A percentile compares a stretch with the other conserved stretches of the same genome.
These are phyloP conservation scores for Eudemis profundana DNA, from an alignment of 2,888 invertebrate genomes.

Conservation along the genomic window DNA sequence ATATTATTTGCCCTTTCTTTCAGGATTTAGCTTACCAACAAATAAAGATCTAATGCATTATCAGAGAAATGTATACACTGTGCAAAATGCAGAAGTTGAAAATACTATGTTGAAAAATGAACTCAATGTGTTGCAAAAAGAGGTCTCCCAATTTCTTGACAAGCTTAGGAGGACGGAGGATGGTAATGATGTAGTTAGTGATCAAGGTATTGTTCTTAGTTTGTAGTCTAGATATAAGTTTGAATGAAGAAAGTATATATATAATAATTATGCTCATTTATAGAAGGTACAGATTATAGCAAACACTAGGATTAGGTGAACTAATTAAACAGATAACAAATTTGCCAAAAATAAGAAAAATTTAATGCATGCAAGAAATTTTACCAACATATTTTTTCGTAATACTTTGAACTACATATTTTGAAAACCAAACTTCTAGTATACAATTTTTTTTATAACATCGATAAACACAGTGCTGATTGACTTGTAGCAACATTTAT, in stretches of 20 bases:
- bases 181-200: conserved; percentile 66
- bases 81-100: conserved; percentile 77
- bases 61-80: conserved; percentile 56
- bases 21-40: conserved; percentile 70
- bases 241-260: neutral
- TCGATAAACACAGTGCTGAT: too few relatives aligned
- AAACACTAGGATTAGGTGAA: too few relatives aligned
- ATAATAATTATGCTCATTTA: too few relatives aligned
- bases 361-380: too few relatives aligned
- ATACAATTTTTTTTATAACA: too few relatives aligned
- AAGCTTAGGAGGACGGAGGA: conserved; percentile 68
- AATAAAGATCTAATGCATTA: conserved; percentile 63
- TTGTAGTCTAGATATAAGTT: neutral
- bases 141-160: conserved; percentile 68
- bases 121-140: conserved; percentile 73
- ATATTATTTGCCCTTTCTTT: conserved; percentile 45
- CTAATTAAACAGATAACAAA: neutral
- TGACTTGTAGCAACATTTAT: too few relatives aligned
- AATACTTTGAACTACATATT: too few relatives aligned
- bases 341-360: too few relatives aligned
- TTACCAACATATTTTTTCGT: too few relatives aligned
- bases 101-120: conserved; percentile 80
- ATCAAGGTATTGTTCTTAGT: conserved; percentile 53
- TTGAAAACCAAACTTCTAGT: too few relatives aligned
- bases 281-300: too few relatives aligned